These are phyloP conservation scores for Stichodactyla helianthus DNA, from an alignment of 64 coral and sea anemone genomes.

Conservation along the genomic window DNA sequence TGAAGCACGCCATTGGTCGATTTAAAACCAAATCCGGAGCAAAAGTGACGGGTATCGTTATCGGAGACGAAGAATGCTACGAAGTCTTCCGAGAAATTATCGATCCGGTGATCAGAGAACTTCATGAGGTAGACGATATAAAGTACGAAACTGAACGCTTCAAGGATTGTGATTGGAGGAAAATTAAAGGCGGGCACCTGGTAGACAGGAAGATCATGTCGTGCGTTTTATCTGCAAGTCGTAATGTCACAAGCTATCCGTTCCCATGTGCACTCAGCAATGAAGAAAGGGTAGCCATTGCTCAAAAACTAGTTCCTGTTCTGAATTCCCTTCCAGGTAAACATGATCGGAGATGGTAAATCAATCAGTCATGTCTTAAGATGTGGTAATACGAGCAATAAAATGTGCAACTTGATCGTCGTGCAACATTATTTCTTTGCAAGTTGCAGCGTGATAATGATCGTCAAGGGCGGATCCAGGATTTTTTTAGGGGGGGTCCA, in stretches of 20 bases:
- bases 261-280: not conserved
- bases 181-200: conserved; percentile 16
- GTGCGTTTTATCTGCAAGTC: conserved; percentile 1
- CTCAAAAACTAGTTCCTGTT: not conserved
- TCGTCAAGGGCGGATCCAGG: too few relatives aligned
- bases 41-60: conserved; percentile 7
- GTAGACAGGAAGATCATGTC: not conserved
- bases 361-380: too few relatives aligned
- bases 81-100: conserved; percentile 30
- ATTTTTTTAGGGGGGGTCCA: too few relatives aligned
- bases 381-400: too few relatives aligned
- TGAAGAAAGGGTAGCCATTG: not conserved
- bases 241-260: conserved; percentile 15
- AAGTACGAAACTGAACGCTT: not conserved
- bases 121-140: not conserved
- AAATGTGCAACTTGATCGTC: too few relatives aligned
- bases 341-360: not conserved
- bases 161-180: conserved; percentile 18
- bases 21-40: not conserved
- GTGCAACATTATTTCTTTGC: too few relatives aligned
- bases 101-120: conserved; percentile 17
- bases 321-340: conserved; percentile 16
- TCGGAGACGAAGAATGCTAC: conserved; percentile 47
- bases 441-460: too few relatives aligned
- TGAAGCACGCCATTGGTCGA: not conserved